phyloP scores from a whole-genome alignment of 2,888 invertebrate genomes.

The Scotopteryx bipunctaria region DNA sequence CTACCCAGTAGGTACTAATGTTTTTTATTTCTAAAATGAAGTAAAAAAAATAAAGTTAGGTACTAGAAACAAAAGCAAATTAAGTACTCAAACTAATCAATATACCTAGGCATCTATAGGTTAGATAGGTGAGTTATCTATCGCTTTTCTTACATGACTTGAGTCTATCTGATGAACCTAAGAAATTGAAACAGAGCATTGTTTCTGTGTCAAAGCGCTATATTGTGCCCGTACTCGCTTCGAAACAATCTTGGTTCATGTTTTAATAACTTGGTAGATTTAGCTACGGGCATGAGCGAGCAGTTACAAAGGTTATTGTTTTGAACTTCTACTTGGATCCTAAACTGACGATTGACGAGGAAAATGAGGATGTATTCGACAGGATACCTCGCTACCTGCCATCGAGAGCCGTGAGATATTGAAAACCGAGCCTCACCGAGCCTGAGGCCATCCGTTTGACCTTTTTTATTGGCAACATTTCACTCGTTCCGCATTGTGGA shows the following conservation, averaged over 20 bases:
- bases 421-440: conserved; percentile 72
- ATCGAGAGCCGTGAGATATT: conserved; percentile 68
- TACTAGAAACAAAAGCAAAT: no score
- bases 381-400: conserved; percentile 55
- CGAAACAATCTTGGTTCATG: conserved; percentile 35
- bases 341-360: conserved; percentile 64
- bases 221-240: conserved; percentile 30
- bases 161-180: conserved; percentile 17
- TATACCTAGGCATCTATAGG: no score
- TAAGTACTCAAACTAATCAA: no score
- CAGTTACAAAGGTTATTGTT: conserved; percentile 37
- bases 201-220: conserved; percentile 32
- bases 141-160: conserved; percentile 16
- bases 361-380: conserved; percentile 69
- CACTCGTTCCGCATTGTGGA: conserved; percentile 75
- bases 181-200: conserved; percentile 25
- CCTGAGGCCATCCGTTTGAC: conserved; percentile 70
- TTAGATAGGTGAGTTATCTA: conserved; percentile 2
- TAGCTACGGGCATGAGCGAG: conserved; percentile 27
- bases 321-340: conserved; percentile 42
- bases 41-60: no score
- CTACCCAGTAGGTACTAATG: no score
- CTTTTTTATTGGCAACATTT: conserved; percentile 79
- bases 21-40: no score
- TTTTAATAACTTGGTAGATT: conserved; percentile 40